Base-by-base conservation (phyloP, 2,888 invertebrate genomes). In the Boloria selene region DNA sequence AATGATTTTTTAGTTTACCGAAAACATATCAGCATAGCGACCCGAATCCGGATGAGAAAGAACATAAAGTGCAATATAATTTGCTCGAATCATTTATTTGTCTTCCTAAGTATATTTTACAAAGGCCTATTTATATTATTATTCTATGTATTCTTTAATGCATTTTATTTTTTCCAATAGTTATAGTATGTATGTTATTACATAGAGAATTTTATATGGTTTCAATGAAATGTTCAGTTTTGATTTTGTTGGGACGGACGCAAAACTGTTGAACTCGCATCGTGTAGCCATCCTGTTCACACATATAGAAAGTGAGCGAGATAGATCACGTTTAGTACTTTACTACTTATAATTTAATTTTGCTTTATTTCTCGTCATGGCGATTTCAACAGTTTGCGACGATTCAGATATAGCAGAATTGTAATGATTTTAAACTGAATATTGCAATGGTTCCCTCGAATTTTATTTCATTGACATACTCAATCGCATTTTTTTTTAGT, bases 401-500 rank as follows among this genome's bases (percentile, higher is more conserved):
- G 5, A 56, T 64, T 58, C n/a, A 16, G 14, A 17, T n/a, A 49
- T 47, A 49, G 6, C 26, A 16, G 38, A 26, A 51, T 64, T 62
- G 14, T 56, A 44, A 47, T 60, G 44, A 61, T 64, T 63, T 45
- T 52, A 61, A 70, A 59, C 64, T 52, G 49, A 62, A 61, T 53
- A 52, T 64, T 64, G 59, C 62, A 62, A 52, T 67, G 53, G 16
- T 45, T 64, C 55, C 52, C 18, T 52, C 64, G 63, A 45, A 58
- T 73, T 75, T 83, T 84, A 83, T 77, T 70, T 72, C 49, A 78
- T 79, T 84, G 84, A 87, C 85, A 77, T 88, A 89, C 90, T 90
- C 90, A 87, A 78, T 81, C 83, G 88, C 88, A 89, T 90, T 90
- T 90, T 83, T 82, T 65, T 61, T 80, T 56, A 44, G 7, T 47